These are phyloP conservation scores for Leptopilina boulardi DNA, from an alignment of 1,140 invertebrate genomes.

Conservation along the genomic window DNA sequence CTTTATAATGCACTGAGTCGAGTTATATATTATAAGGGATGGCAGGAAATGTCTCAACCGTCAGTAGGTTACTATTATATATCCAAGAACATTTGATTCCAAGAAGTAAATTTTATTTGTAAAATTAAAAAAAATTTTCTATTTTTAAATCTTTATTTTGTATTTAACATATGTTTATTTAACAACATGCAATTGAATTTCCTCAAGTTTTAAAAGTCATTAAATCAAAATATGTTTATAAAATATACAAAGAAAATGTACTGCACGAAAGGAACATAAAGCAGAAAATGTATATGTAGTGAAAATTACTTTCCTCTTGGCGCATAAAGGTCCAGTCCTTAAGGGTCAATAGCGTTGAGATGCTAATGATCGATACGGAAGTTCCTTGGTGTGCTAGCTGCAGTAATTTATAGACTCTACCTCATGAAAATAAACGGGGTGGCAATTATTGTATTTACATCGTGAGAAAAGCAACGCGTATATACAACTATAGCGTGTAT, in stretches of 20 bases:
- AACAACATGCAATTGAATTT: neutral
- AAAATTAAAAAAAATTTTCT: neutral
- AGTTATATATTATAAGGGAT: constrained; percentile 10
- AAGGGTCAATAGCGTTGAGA: constrained; percentile 27
- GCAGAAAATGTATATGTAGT: constrained; percentile 22
- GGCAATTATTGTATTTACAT: constrained; percentile 34
- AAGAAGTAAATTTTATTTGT: neutral
- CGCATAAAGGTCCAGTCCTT: constrained; percentile 27
- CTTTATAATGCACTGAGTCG: constrained; percentile 5
- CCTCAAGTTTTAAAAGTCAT: neutral
- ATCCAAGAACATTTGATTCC: neutral
- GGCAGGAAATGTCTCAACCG: constrained; percentile 22
- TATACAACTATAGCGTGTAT: constrained; percentile 26
- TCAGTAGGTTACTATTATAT: constrained; percentile 28
- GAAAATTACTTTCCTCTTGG: constrained; percentile 30
- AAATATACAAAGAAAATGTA: constrained; percentile 3
- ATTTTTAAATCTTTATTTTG: neutral
- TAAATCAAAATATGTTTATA: neutral
- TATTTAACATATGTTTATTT: neutral
- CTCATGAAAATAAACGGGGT: constrained; percentile 32
- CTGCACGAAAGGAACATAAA: constrained; percentile 7
- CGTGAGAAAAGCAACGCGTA: constrained; percentile 32
- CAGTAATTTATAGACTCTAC: constrained; percentile 31
- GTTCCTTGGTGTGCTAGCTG: constrained; percentile 31
- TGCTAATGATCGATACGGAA: constrained; percentile 34